Evolutionary conservation across 2,113 vertebrate genomes (phyloP).

Genomic region (Trematocara zebra): DNA sequence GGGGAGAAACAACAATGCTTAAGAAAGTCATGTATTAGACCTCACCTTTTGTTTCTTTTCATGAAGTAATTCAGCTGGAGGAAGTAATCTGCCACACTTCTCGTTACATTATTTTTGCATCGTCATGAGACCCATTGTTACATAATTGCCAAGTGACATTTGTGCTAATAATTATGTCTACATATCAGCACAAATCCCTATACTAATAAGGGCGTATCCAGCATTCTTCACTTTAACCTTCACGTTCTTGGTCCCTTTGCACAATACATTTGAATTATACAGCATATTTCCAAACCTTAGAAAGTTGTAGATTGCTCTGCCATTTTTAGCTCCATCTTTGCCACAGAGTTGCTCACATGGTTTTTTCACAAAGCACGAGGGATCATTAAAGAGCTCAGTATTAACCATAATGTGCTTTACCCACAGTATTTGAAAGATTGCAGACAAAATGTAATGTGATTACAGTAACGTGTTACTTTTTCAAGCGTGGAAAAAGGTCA

Average conservation of each 20-base stretch:
- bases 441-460: neutral
- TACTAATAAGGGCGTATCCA: neutral
- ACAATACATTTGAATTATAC: neutral
- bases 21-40: neutral
- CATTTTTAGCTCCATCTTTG: neutral
- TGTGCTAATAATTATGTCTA: neutral
- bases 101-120: neutral
- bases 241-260: neutral
- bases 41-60: neutral
- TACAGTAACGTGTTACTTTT: neutral
- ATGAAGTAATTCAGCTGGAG: neutral
- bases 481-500: constrained; percentile 14
- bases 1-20: neutral
- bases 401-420: neutral
- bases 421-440: neutral
- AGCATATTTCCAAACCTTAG: neutral
- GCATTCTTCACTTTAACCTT: neutral
- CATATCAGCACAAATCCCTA: neutral
- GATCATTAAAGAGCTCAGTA: neutral
- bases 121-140: neutral
- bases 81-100: neutral
- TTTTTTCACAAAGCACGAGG: neutral
- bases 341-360: neutral
- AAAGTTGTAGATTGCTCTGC: neutral
- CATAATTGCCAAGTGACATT: neutral